Percentiles rank a stretch among this genome's conserved stretches.
Evolutionary conservation across 2,797 vertebrate species (phyloP).

Genomic region (Pseudochirops corinnae): DNA sequence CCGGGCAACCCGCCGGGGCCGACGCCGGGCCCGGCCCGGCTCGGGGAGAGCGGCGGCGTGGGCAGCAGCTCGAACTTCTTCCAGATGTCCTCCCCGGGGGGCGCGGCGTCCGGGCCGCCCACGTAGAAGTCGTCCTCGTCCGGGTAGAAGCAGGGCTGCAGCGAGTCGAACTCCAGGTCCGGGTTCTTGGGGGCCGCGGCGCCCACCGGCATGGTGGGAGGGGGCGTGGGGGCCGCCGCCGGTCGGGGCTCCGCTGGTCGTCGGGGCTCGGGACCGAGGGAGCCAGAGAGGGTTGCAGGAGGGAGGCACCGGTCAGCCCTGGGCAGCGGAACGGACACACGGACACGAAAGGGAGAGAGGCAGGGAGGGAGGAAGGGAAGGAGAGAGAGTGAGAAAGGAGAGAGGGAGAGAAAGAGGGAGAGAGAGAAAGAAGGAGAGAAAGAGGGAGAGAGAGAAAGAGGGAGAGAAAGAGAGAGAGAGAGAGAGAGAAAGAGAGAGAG

Average conservation of each 20-base stretch:
- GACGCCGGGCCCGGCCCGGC: constrained; percentile 96
- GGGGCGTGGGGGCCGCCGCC: constrained; percentile 50
- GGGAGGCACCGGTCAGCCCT: neutral
- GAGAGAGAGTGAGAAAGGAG: neutral
- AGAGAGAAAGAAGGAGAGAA: too few species aligned
- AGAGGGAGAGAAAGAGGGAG: too few species aligned
- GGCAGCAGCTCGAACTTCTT: constrained; percentile 98
- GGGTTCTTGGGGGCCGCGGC: constrained; percentile 93
- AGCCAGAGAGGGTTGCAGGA: neutral
- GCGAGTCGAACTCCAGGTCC: constrained; percentile 97
- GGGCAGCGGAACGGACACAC: neutral
- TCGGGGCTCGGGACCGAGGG: constrained; percentile 56
- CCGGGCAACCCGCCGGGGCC: constrained; percentile 93
- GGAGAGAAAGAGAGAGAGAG: too few species aligned
- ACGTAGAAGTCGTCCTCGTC: constrained; percentile 98
- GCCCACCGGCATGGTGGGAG: constrained; percentile 91
- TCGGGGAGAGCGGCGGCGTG: constrained; percentile 95
- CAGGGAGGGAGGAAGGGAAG: neutral
- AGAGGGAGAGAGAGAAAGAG: too few species aligned
- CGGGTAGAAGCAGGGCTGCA: constrained; percentile 98
- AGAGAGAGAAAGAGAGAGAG: neutral
- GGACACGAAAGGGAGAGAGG: neutral
- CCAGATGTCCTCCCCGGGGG: constrained; percentile 99
- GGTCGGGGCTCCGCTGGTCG: neutral
- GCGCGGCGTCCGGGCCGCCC: constrained; percentile 95